Conservation (phyloP, 2,888 invertebrate species). For the Lamproptera curius region DNA sequence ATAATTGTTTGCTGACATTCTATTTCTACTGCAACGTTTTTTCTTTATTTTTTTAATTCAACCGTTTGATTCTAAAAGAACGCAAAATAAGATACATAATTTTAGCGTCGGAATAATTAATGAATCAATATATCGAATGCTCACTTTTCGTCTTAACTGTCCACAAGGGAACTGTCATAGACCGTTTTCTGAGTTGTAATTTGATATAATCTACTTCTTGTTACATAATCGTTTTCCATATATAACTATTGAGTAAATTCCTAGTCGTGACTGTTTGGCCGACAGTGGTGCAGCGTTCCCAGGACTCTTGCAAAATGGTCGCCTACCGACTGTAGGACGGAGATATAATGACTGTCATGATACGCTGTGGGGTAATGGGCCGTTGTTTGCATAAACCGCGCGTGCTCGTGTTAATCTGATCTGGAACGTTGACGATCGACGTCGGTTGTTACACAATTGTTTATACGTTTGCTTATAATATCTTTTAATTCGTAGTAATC, state of each 20-base stretch:
- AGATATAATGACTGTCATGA: constrained; percentile 60
- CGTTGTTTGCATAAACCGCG: constrained; percentile 61
- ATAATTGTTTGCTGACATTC: constrained; percentile 6
- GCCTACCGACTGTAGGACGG: constrained; percentile 29
- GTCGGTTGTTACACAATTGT: constrained; percentile 23
- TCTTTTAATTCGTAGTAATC: too few relatives aligned
- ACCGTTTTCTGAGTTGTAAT: constrained; percentile 50
- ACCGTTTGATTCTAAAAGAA: too few relatives aligned
- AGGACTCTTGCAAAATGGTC: constrained; percentile 55
- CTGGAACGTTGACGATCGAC: constrained; percentile 29
- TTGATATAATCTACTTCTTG: constrained; percentile 42
- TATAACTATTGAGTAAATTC: constrained; percentile 35
- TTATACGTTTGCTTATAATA: too few relatives aligned
- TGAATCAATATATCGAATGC: too few relatives aligned
- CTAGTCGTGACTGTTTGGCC: constrained; percentile 60
- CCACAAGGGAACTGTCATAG: constrained; percentile 44
- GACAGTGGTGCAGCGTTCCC: constrained; percentile 48
- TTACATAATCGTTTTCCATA: constrained; percentile 51
- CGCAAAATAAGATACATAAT: too few relatives aligned
- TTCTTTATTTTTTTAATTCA: too few relatives aligned
- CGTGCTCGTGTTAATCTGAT: constrained; percentile 56
- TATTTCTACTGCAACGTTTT: too few relatives aligned
- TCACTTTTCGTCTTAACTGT: constrained; percentile 6
- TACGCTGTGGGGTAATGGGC: constrained; percentile 49
- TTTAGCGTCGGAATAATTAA: too few relatives aligned